Conservation (phyloP, 2,113 vertebrate species). For the Cygnus atratus region DNA sequence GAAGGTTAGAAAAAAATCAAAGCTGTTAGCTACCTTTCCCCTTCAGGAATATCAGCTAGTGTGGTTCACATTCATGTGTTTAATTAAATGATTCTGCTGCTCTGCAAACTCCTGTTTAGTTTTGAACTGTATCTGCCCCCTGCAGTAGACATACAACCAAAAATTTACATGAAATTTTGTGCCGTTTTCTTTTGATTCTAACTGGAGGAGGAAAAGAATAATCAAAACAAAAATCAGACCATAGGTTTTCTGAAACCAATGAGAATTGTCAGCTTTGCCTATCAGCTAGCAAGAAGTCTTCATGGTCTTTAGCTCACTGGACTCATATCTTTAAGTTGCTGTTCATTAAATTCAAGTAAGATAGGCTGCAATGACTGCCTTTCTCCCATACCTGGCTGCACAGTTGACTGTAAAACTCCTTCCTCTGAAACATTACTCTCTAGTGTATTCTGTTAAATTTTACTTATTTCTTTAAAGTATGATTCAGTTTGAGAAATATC, state of each 20-base stretch:
- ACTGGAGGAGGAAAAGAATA: not conserved
- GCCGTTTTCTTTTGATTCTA: not conserved
- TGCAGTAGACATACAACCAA: not conserved
- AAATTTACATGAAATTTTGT: not conserved
- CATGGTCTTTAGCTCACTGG: not conserved
- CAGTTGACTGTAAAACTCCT: not conserved
- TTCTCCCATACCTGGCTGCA: not conserved
- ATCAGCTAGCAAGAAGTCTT: not conserved
- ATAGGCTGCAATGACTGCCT: not conserved
- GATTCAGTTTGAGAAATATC: conserved; percentile 5
- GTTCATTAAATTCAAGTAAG: not conserved
- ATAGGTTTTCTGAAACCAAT: not conserved
- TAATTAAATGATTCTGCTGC: not conserved
- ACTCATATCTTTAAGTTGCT: not conserved
- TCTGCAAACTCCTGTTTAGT: not conserved
- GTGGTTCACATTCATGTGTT: not conserved
- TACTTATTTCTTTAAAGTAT: not conserved
- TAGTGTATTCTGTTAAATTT: not conserved
- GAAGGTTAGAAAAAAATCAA: not conserved
- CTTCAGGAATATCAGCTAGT: not conserved
- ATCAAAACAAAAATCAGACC: not conserved
- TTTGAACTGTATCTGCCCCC: not conserved
- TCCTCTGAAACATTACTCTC: conserved; percentile 1
- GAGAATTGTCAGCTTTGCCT: not conserved
- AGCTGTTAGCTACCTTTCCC: not conserved